These are phyloP conservation scores for Hymenopus coronatus DNA, from an alignment of 2,888 invertebrate genomes.

Conservation along the genomic window DNA sequence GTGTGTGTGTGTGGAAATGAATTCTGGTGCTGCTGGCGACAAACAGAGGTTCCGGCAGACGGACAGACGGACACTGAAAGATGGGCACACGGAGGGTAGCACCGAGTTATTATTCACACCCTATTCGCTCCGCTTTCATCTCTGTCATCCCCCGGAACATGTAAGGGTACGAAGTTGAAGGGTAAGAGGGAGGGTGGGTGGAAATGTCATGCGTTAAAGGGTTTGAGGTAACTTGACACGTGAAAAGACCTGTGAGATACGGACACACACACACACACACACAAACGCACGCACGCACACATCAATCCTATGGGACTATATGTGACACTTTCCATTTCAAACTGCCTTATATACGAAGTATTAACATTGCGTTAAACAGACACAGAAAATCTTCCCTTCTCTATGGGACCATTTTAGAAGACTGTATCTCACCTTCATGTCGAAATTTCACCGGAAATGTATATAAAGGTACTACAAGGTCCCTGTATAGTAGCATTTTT, in stretches of 20 bases:
- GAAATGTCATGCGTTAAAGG: conserved; percentile 15
- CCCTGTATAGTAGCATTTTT: too few species aligned
- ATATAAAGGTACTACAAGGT: too few species aligned
- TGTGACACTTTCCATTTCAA: too few species aligned
- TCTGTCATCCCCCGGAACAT: conserved; percentile 12
- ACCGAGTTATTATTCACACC: conserved; percentile 26
- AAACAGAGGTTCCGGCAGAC: not conserved
- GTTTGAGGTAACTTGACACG: conserved; percentile 17
- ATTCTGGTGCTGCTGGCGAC: not conserved
- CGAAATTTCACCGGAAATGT: too few species aligned
- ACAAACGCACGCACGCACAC: too few species aligned
- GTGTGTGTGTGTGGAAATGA: conserved; percentile 17
- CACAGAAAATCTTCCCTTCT: too few species aligned
- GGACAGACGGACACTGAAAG: conserved; percentile 27
- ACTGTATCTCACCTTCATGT: too few species aligned
- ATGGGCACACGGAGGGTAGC: conserved; percentile 22
- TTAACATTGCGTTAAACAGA: too few species aligned
- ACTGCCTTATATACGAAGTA: too few species aligned
- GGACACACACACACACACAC: not conserved
- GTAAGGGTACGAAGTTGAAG: not conserved
- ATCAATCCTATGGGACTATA: too few species aligned
- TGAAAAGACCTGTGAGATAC: conserved; percentile 15
- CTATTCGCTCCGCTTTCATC: conserved; percentile 16
- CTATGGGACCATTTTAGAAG: too few species aligned
- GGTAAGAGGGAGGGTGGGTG: not conserved